Conservation (phyloP, 2,797 vertebrate species). For the Urophycis tenuis region DNA sequence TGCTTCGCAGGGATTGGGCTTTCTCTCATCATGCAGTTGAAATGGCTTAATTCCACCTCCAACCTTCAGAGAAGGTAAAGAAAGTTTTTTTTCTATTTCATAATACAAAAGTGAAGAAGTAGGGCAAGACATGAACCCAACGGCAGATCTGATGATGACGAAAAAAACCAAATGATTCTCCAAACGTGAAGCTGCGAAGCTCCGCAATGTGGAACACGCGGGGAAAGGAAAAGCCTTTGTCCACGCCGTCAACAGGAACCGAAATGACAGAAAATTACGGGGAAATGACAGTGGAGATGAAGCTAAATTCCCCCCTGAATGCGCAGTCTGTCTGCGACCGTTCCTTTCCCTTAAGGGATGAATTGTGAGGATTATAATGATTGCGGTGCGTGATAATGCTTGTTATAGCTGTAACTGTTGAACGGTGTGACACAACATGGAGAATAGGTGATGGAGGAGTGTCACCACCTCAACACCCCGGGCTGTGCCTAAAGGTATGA, state of each 20-base stretch:
- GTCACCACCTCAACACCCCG: background rate
- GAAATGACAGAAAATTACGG: background rate
- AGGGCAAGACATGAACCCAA: background rate
- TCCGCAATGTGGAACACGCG: background rate
- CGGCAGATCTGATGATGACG: background rate
- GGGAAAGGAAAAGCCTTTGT: background rate
- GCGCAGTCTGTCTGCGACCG: background rate
- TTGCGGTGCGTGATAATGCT: background rate
- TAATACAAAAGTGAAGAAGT: background rate
- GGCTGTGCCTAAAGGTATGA: constrained; percentile 8
- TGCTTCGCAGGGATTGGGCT: background rate
- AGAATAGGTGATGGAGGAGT: background rate
- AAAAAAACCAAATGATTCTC: background rate
- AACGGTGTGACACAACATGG: background rate
- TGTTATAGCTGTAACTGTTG: background rate
- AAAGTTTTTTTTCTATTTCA: background rate
- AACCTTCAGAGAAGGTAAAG: background rate
- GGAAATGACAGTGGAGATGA: background rate
- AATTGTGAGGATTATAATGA: background rate
- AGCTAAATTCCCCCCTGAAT: background rate
- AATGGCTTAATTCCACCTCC: background rate
- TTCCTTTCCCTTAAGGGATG: background rate
- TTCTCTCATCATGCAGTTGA: background rate
- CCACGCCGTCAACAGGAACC: background rate
- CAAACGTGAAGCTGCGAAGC: no score